phyloP scores from a whole-genome alignment of 1,140 invertebrate species.

The Chrysomallon squamiferum region DNA sequence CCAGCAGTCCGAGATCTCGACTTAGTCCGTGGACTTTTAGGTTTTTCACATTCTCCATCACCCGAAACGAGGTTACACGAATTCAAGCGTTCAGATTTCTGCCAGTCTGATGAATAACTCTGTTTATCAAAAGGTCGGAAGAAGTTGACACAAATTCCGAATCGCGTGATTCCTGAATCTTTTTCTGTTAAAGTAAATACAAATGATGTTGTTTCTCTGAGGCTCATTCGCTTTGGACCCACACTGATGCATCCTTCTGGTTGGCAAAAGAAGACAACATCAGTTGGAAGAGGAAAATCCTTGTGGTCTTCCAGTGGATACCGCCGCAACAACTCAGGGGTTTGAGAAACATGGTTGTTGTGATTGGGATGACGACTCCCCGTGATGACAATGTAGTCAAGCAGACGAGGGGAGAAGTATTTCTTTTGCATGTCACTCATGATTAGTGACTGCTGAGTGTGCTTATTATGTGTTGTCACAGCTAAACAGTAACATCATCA shows the following conservation, averaged over 20 bases:
- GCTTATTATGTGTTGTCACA: not conserved
- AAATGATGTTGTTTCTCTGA: slow-evolving; percentile 91
- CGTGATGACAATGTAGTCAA: slow-evolving; percentile 96
- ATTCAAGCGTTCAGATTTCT: slow-evolving; percentile 26
- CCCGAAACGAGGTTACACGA: slow-evolving; percentile 34
- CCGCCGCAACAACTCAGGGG: slow-evolving; percentile 70
- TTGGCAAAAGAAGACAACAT: slow-evolving; percentile 99
- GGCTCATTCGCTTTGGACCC: slow-evolving; percentile 76
- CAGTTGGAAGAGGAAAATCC: slow-evolving; percentile 95
- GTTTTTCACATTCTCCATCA: slow-evolving; percentile 70
- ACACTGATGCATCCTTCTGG: slow-evolving; percentile 95
- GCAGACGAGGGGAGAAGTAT: slow-evolving; percentile 70
- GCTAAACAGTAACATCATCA: not conserved
- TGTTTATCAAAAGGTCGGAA: slow-evolving; percentile 84
- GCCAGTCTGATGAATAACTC: slow-evolving; percentile 42
- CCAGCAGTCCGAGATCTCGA: slow-evolving; percentile 47
- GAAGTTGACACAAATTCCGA: slow-evolving; percentile 97
- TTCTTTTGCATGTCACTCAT: slow-evolving; percentile 51
- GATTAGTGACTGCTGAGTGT: slow-evolving; percentile 3
- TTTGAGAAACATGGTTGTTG: slow-evolving; percentile 61
- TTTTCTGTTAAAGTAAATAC: slow-evolving; percentile 99
- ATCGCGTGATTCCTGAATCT: slow-evolving; percentile 84
- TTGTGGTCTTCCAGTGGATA: slow-evolving; percentile 95
- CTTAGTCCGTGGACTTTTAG: slow-evolving; percentile 49
- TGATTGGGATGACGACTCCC: slow-evolving; percentile 77